Percentiles rank a stretch among this genome's conserved stretches.
These are phyloP conservation scores for Geotrypetes seraphini DNA, from an alignment of 2,797 vertebrate genomes.

Conservation along the genomic window DNA sequence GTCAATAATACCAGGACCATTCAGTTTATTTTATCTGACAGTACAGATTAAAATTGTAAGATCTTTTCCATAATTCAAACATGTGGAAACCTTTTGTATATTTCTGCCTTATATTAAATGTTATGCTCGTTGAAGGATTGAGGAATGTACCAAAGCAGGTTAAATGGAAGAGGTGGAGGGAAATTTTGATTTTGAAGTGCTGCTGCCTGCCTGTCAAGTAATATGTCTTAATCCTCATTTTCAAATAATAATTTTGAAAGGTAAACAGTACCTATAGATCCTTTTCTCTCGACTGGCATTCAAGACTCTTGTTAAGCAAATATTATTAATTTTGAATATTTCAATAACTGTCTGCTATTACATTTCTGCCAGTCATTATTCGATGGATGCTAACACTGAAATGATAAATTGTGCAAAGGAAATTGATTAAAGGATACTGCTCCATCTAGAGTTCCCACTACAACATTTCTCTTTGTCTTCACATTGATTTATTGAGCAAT, in stretches of 20 bases:
- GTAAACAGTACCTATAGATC: background rate
- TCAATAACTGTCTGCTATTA: constrained; percentile 2
- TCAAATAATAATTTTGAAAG: constrained; percentile 14
- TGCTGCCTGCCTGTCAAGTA: background rate
- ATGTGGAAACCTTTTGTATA: background rate
- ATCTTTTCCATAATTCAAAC: too few species aligned
- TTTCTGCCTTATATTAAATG: constrained; percentile 1
- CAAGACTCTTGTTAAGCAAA: constrained; percentile 18
- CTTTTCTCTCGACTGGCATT: constrained; percentile 4
- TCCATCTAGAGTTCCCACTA: constrained; percentile 52
- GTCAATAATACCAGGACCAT: background rate
- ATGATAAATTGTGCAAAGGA: constrained; percentile 9
- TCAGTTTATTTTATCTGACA: background rate
- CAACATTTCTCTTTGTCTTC: background rate
- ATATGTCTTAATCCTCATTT: constrained; percentile 6
- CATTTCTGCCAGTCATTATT: constrained; percentile 16
- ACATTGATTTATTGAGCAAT: too few species aligned
- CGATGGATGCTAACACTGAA: constrained; percentile 16
- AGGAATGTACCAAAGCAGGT: background rate
- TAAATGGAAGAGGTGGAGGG: background rate
- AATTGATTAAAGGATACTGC: constrained; percentile 44
- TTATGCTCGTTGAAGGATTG: background rate
- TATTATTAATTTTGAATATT: constrained; percentile 12
- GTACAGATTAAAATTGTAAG: background rate
- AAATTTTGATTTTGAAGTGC: background rate